Evolutionary conservation across 2,888 invertebrate species (phyloP), one percentile per base, ranked within the genome.

Genomic region (Uropetala carovei): DNA sequence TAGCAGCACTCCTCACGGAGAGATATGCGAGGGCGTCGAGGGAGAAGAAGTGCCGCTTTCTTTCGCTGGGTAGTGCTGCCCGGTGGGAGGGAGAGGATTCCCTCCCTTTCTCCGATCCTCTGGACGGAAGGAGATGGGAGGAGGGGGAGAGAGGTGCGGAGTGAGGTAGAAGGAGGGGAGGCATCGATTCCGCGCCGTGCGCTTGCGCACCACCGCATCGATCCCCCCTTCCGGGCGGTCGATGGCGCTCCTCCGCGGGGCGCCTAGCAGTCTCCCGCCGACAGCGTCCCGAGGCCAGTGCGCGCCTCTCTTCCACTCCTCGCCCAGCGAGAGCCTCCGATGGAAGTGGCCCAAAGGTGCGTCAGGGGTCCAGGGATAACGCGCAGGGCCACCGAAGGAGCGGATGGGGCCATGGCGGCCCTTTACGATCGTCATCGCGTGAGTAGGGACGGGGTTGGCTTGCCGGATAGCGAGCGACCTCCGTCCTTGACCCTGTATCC

Each of bases 261-360:
- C 89, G 89, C 89, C 89, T 89, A 60, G 89, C 89, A 89, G 89
- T 89, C 89, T 89, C 89, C 89, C 64, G 89, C 89, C 64, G 64
- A 68, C 27, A 64, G 60, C 43, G 64, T 27, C 75, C 60, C 30
- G n/a, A 30, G n/a, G 57, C 27, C 86, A 27, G 86, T 59, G 86
- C 86, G 59, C 57, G 83, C 83, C n/a, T 57, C 14, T 30, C 82
- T 27, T 43, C 4, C 82, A 43, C 30, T 30, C 82, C 82, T n/a
- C 82, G 30, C 43, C 82, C 30, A 30, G 13, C 82, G 27, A 30
- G 59, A 59, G 59, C 86, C 89, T 60, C 56, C 64, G 43, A 89
- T 89, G 89, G 89, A 89, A 64, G 89, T 89, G 89, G 89, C 89
- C 64, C 64, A 89, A 64, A 89, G 89, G 89, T 60, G 89, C 89